phyloP scores from a whole-genome alignment of 2,888 invertebrate genomes.

The Sarcophaga carnaria region DNA sequence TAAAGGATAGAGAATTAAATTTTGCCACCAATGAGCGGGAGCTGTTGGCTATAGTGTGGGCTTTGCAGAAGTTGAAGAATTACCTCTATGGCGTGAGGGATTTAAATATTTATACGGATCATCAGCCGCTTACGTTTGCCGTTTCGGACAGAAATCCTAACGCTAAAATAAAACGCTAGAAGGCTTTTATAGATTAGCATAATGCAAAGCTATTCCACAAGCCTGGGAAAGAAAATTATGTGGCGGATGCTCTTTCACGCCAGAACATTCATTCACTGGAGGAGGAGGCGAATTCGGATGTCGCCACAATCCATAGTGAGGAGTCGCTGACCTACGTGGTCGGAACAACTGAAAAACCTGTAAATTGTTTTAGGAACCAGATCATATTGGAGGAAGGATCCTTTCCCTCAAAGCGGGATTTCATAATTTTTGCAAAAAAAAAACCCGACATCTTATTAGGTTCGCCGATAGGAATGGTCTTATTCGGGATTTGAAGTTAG shows the following conservation, averaged over 20 bases:
- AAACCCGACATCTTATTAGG: slow-evolving; percentile 25
- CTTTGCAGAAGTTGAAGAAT: slow-evolving; percentile 76
- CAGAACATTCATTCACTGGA: slow-evolving; percentile 57
- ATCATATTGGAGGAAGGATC: slow-evolving; percentile 17
- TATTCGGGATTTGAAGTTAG: slow-evolving; percentile 21
- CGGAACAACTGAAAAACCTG: slow-evolving; percentile 66
- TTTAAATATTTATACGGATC: slow-evolving; percentile 67
- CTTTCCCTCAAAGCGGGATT: no score
- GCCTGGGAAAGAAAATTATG: slow-evolving; percentile 59
- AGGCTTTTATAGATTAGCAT: slow-evolving; percentile 45
- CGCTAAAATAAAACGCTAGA: slow-evolving; percentile 41
- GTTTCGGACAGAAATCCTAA: slow-evolving; percentile 66
- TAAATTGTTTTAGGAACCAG: slow-evolving; percentile 71
- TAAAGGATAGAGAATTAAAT: slow-evolving; percentile 28
- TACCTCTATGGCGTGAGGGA: slow-evolving; percentile 76
- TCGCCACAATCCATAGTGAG: slow-evolving; percentile 57
- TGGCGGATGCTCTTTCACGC: slow-evolving; percentile 56
- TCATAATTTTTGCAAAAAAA: not conserved
- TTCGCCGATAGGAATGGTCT: slow-evolving; percentile 41
- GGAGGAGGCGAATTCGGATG: slow-evolving; percentile 40
- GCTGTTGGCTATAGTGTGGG: slow-evolving; percentile 77
- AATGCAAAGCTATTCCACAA: slow-evolving; percentile 51
- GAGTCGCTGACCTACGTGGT: slow-evolving; percentile 66
- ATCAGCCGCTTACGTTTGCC: slow-evolving; percentile 54
- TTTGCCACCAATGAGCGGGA: slow-evolving; percentile 71